Evolutionary conservation across 1,140 invertebrate genomes (phyloP).

Genomic region (Pygmarrhopalites habei): DNA sequence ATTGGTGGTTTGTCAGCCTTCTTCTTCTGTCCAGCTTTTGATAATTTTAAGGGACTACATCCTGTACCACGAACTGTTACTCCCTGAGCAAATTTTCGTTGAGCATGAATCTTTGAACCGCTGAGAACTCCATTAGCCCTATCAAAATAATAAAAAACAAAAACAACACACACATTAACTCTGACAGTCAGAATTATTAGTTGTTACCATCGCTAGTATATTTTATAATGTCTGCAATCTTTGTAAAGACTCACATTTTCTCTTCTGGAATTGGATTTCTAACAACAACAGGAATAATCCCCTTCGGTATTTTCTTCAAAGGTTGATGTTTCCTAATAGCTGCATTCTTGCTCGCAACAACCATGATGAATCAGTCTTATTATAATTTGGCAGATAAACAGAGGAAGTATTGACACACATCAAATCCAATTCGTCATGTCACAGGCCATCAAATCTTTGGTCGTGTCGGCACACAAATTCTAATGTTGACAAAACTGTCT

Average conservation of each 20-base stretch:
- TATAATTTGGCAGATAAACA: too few species aligned
- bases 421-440: too few species aligned
- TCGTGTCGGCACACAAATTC: too few species aligned
- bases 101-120: slow-evolving; percentile 60
- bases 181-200: neutral
- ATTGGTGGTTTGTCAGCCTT: slow-evolving; percentile 43
- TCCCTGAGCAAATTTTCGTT: slow-evolving; percentile 84
- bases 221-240: neutral
- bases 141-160: neutral
- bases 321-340: neutral
- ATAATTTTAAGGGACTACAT: slow-evolving; percentile 53
- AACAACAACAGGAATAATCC: neutral
- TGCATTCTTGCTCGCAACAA: neutral
- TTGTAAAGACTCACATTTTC: neutral
- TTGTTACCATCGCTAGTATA: neutral
- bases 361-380: neutral
- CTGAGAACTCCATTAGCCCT: neutral
- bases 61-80: slow-evolving; percentile 50
- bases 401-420: too few species aligned
- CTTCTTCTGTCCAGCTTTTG: slow-evolving; percentile 46
- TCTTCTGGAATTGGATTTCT: neutral
- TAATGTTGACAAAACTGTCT: too few species aligned
- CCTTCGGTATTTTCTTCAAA: neutral
- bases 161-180: neutral
- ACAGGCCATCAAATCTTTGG: too few species aligned